These are phyloP conservation scores for zebrafish (Danio rerio) DNA, from an alignment of 2,113 vertebrate genomes.

Conservation along the genomic window DNA sequence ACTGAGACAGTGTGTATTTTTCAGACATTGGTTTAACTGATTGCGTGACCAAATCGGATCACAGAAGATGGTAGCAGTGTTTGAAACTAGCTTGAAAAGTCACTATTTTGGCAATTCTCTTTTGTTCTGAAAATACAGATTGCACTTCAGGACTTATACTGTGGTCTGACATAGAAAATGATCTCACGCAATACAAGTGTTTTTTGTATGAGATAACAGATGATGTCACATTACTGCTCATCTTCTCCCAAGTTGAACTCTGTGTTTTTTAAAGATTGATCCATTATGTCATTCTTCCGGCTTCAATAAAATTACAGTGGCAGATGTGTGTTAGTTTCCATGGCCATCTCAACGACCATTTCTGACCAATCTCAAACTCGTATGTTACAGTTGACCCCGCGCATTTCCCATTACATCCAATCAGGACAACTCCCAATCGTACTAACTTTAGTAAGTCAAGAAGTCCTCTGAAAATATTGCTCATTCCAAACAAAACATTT, in stretches of 20 bases:
- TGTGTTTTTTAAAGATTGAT: background rate
- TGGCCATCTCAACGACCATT: background rate
- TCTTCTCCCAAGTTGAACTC: background rate
- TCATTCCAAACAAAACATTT: background rate
- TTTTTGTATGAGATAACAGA: background rate
- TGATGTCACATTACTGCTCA: background rate
- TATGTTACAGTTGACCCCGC: background rate
- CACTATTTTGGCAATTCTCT: background rate
- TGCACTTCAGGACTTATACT: background rate
- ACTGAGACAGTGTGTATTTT: no score
- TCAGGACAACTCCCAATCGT: background rate
- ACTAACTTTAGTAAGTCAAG: background rate
- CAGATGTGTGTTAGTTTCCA: conserved; percentile 8
- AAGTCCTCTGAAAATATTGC: background rate
- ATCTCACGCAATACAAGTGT: background rate
- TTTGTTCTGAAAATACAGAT: background rate
- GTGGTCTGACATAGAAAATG: background rate
- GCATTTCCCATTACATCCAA: conserved; percentile 8
- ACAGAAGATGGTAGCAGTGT: background rate
- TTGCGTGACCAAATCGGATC: background rate
- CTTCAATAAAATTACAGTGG: background rate
- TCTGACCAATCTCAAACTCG: background rate
- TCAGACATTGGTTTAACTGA: background rate
- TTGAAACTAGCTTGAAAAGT: background rate
- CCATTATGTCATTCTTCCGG: background rate